Evolutionary conservation across 1,140 invertebrate genomes (phyloP).

Genomic region (Lordiphosa stackelbergi): DNA sequence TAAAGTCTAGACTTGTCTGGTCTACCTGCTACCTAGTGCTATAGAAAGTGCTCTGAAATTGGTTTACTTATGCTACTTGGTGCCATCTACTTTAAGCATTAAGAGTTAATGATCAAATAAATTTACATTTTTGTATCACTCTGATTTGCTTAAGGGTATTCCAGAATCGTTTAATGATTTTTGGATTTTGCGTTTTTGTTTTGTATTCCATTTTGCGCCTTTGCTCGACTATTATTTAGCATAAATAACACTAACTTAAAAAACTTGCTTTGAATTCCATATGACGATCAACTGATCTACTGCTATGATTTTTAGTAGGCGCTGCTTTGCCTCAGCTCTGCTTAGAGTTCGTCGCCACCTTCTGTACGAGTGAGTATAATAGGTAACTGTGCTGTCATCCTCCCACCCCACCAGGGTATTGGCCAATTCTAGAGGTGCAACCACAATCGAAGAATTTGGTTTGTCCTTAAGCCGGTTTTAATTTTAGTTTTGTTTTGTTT

Average conservation of each 20-base stretch:
- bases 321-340: conserved; percentile 7
- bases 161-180: conserved; percentile 2
- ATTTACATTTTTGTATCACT: no score
- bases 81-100: no score
- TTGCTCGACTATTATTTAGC: conserved; percentile 31
- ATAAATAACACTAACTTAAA: conserved; percentile 72
- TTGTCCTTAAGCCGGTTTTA: conserved; percentile 66
- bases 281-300: conserved; percentile 19
- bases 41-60: no score
- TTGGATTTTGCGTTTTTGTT: conserved; percentile 17
- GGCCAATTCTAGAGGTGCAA: conserved; percentile 15
- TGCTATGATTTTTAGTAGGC: conserved; percentile 6
- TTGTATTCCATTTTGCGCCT: conserved; percentile 14
- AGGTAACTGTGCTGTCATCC: not conserved
- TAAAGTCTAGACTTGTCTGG: no score
- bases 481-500: conserved; percentile 19
- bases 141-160: no score
- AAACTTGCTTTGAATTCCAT: conserved; percentile 69
- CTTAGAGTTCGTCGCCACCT: conserved; percentile 51
- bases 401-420: not conserved
- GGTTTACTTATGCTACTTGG: no score
- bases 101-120: no score
- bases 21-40: no score
- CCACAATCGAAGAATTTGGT: conserved; percentile 45
- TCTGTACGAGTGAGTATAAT: conserved; percentile 3